These are phyloP conservation scores for Scylla paramamosain DNA, from an alignment of 1,140 invertebrate genomes.

Conservation along the genomic window DNA sequence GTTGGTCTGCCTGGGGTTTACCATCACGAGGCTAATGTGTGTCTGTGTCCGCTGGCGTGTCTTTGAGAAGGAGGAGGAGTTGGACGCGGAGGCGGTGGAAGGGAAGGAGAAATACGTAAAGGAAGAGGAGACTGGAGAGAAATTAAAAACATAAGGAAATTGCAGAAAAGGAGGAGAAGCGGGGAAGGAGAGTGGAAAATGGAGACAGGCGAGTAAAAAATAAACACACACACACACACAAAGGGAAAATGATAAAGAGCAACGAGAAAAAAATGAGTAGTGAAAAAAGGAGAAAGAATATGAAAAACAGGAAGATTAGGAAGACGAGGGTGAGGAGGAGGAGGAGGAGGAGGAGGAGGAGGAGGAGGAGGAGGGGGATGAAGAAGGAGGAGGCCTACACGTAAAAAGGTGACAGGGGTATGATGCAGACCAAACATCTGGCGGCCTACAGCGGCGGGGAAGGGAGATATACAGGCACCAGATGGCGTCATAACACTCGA, in stretches of 20 bases:
- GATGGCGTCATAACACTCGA: too few relatives aligned
- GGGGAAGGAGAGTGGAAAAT: background rate
- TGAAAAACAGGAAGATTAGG: background rate
- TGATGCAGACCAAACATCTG: too few relatives aligned
- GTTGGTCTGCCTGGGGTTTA: background rate
- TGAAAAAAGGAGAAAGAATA: slow-evolving; percentile 10
- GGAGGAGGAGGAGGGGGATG: background rate
- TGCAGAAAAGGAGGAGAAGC: background rate
- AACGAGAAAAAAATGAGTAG: background rate
- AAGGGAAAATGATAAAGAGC: too few relatives aligned
- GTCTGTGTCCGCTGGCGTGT: background rate
- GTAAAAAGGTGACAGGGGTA: background rate
- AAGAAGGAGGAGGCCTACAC: background rate
- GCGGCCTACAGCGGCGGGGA: too few relatives aligned
- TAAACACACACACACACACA: background rate
- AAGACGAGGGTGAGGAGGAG: background rate
- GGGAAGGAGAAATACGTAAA: background rate
- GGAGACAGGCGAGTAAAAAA: background rate
- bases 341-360: background rate
- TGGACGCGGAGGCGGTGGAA: background rate
- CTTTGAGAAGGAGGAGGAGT: background rate
- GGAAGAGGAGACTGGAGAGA: background rate
- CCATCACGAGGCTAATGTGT: background rate
- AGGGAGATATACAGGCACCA: too few relatives aligned
- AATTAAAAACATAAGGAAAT: background rate